phyloP scores from a whole-genome alignment of 2,888 invertebrate genomes.

The Aleiodes testaceus region DNA sequence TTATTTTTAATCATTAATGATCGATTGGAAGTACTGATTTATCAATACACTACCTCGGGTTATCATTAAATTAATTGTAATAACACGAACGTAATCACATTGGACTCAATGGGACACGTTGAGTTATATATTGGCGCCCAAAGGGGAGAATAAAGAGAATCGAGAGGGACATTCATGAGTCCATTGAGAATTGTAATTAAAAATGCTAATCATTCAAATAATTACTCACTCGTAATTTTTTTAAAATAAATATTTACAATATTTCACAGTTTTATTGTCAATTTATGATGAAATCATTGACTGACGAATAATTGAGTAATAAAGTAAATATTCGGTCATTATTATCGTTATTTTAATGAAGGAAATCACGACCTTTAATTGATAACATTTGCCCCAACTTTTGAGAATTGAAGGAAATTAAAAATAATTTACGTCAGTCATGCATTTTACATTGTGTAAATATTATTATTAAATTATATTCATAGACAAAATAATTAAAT shows the following conservation, averaged over 20 bases:
- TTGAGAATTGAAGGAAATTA: conserved; percentile 1
- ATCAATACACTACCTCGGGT: conserved; percentile 34
- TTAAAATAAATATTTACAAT: not conserved
- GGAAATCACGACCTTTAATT: conserved; percentile 15
- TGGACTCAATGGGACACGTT: conserved; percentile 15
- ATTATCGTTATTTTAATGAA: conserved; percentile 2
- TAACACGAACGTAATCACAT: conserved; percentile 54
- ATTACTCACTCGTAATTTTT: not conserved
- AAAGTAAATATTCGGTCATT: not conserved
- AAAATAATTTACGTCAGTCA: conserved; percentile 22
- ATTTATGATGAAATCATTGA: not conserved
- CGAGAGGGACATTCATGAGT: not conserved
- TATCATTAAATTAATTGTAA: conserved; percentile 57
- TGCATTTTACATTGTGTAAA: not conserved
- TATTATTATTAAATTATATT: not conserved
- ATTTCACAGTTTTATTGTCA: conserved; percentile 3
- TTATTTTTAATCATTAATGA: not conserved
- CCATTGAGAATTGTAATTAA: conserved; percentile 16
- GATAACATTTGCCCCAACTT: conserved; percentile 18
- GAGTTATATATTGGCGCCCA: conserved; percentile 7
- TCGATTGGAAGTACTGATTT: conserved; percentile 18
- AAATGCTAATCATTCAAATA: not conserved
- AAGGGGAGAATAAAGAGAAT: not conserved
- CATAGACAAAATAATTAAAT: too few relatives aligned
- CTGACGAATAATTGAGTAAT: not conserved